These are phyloP conservation scores for Ptiloglossa arizonensis DNA, from an alignment of 1,140 invertebrate genomes.

Conservation along the genomic window DNA sequence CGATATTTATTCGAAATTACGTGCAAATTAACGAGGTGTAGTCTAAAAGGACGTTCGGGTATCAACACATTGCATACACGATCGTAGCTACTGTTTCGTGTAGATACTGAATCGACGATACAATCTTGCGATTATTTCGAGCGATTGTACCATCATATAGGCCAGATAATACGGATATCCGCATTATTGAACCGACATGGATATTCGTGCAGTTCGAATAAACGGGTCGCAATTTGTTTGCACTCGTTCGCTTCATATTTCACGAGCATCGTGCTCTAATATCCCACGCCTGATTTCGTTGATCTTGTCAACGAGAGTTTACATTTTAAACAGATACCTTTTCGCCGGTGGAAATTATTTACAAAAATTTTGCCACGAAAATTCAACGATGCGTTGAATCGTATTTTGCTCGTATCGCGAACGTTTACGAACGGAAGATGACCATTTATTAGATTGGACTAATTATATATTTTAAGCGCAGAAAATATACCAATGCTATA, in stretches of 20 bases:
- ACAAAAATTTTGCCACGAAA: background rate
- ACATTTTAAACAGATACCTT: background rate
- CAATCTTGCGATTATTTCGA: background rate
- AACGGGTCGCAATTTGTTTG: background rate
- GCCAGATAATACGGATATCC: background rate
- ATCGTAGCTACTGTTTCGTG: background rate
- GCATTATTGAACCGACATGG: constrained; percentile 12
- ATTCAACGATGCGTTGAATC: background rate
- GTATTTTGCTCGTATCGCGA: background rate
- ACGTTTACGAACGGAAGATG: background rate
- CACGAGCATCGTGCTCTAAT: background rate
- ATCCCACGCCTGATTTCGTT: background rate
- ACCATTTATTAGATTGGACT: too few species aligned
- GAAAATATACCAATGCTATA: too few species aligned
- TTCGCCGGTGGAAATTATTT: background rate
- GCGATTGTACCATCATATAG: background rate
- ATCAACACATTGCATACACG: background rate
- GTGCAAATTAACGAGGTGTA: background rate
- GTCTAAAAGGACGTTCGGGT: background rate
- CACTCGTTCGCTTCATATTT: background rate
- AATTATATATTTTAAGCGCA: too few species aligned
- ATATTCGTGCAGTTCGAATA: background rate
- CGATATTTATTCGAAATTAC: background rate
- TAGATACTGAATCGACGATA: background rate
- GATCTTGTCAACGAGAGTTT: too few species aligned